Evolutionary conservation across 2,113 vertebrate genomes (phyloP).

Genomic region (Phaethornis superciliosus): DNA sequence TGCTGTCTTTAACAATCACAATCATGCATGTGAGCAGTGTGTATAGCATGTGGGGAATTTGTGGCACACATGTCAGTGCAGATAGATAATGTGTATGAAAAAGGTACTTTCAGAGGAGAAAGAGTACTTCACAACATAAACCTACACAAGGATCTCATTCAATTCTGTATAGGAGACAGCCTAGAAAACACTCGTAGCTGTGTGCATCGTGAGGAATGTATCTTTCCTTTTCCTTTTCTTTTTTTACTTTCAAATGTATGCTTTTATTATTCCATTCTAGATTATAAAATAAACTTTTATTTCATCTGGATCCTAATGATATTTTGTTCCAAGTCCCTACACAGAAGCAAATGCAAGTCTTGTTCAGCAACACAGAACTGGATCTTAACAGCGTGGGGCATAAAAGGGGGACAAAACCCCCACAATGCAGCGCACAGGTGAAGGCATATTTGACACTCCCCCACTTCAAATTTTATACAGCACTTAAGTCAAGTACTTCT

Average conservation of each 20-base stretch:
- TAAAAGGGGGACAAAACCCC: background rate
- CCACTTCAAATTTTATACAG: background rate
- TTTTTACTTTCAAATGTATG: background rate
- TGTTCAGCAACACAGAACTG: background rate
- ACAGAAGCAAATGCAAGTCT: background rate
- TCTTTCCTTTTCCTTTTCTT: background rate
- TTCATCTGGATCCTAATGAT: background rate
- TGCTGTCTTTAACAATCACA: background rate
- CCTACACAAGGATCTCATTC: conserved; percentile 40
- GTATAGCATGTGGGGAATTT: background rate
- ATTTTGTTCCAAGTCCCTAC: background rate
- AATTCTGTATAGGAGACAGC: background rate
- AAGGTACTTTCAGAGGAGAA: conserved; percentile 41
- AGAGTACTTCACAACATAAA: conserved; percentile 50
- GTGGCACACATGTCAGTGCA: background rate
- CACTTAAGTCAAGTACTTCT: background rate
- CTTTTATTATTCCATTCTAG: background rate
- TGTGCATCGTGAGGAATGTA: background rate
- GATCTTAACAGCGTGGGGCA: background rate
- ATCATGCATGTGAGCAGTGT: background rate
- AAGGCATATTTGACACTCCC: background rate
- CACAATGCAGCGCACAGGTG: background rate
- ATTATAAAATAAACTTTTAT: background rate
- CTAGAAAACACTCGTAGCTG: background rate
- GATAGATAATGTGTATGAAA: conserved; percentile 35